These are phyloP conservation scores for Numenius arquata DNA, from an alignment of 2,113 vertebrate genomes.

Conservation along the genomic window DNA sequence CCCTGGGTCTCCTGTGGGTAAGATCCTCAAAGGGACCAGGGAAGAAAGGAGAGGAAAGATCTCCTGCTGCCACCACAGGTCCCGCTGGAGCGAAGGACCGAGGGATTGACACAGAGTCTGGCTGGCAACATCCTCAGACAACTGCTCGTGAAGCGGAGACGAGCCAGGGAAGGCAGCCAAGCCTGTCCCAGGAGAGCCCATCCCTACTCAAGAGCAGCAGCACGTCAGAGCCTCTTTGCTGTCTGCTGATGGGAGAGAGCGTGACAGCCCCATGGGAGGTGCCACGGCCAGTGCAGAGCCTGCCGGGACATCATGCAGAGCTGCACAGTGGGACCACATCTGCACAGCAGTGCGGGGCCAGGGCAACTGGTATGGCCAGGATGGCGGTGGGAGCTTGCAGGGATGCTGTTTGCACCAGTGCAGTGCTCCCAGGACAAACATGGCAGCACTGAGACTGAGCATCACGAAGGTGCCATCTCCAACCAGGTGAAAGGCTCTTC, in stretches of 20 bases:
- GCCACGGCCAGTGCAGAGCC: background rate
- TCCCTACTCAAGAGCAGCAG: background rate
- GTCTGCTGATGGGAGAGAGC: background rate
- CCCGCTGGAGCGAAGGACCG: background rate
- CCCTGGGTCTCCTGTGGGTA: fast-evolving
- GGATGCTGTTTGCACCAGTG: fast-evolving
- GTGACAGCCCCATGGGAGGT: background rate
- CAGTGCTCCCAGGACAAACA: background rate
- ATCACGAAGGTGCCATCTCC: fast-evolving
- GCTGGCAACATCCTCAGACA: background rate
- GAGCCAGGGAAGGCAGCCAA: constrained; percentile 8
- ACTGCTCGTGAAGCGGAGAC: fast-evolving
- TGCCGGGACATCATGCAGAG: background rate
- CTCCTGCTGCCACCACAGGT: background rate
- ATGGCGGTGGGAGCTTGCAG: background rate
- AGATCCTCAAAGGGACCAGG: background rate
- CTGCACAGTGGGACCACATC: background rate
- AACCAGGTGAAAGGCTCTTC: background rate
- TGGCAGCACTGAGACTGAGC: background rate
- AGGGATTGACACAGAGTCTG: background rate
- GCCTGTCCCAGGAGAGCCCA: background rate
- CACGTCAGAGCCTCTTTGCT: background rate
- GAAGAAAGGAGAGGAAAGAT: background rate
- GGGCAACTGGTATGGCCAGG: background rate
- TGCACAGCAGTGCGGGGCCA: background rate